phyloP scores from a whole-genome alignment of 2,797 vertebrate species.

The Hemibagrus guttatus region DNA sequence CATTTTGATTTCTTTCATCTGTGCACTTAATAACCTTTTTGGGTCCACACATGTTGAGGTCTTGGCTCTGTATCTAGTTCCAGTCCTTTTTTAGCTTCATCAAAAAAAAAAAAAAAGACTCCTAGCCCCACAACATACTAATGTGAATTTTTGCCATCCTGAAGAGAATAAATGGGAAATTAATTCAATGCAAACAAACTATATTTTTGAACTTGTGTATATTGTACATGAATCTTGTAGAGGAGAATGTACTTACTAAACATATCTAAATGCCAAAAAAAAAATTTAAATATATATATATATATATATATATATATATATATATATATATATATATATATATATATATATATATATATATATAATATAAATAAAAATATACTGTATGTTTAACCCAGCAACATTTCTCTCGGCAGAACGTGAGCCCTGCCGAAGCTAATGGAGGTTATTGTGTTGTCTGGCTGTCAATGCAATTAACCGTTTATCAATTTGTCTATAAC shows the following conservation, averaged over 20 bases:
- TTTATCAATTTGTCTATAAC: conserved; percentile 75
- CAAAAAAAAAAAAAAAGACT: conserved; percentile 45
- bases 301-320: too few species aligned
- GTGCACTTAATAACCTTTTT: conserved; percentile 65
- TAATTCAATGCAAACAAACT: conserved; percentile 77
- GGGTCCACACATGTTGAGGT: conserved; percentile 31
- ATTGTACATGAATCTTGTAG: conserved; percentile 82
- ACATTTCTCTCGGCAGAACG: conserved; percentile 68
- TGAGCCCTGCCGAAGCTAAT: conserved; percentile 66
- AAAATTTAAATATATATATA: conserved; percentile 47
- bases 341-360: too few species aligned
- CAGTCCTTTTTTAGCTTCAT: conserved; percentile 66
- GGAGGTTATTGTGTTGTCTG: conserved; percentile 75
- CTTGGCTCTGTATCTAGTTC: conserved; percentile 40
- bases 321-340: too few species aligned
- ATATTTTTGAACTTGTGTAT: conserved; percentile 86
- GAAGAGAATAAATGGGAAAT: conserved; percentile 65
- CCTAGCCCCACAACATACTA: conserved; percentile 60
- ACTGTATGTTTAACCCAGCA: conserved; percentile 78
- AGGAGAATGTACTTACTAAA: conserved; percentile 81
- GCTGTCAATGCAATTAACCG: conserved; percentile 75
- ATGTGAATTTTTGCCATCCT: conserved; percentile 75
- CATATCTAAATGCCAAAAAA: conserved; percentile 78
- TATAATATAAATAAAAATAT: too few species aligned
- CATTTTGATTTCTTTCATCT: conserved; percentile 37